Evolutionary conservation across 2,888 invertebrate genomes (phyloP), one percentile per base, ranked within the genome.

Genomic region (Plutella xylostella): DNA sequence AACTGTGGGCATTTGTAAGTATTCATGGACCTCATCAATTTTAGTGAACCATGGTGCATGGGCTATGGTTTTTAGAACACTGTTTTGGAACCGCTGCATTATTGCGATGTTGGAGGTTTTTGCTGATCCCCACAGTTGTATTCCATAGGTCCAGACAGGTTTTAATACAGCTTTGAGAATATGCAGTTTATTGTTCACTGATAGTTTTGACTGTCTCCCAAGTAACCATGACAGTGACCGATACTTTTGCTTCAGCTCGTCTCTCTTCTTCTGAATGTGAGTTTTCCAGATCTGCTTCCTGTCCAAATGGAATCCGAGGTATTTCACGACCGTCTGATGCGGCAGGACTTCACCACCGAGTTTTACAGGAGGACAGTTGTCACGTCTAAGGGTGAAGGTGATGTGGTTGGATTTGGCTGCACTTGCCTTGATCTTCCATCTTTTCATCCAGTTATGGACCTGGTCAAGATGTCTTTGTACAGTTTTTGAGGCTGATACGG

Each of bases 341-440:
- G 49, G 43, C 3, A 47, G 14, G 6, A n/a, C 4, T 1, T 17
- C 15, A 18, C 33, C 17, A 14, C 33, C 35, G 1, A 49, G 45
- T 21, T 25, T 42, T 1, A 49, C 48, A 6, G 42, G 42, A 1
- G 47, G 43, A 14, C 46, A 49, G 19, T 34, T 40, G 4, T 22
- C 42, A 21, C 22, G 43, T 15, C 45, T 42, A 2, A 51, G 25
- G 7, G 46, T 45, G 14, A 45, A 48, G 1, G 48, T 50, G 2
- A 52, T 38, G 2, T 52, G 48, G n/a, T 20, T 31, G 1, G 48
- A 52, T 42, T 52, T 50, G 1, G 34, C 3, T 6, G 42, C 39
- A 18, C 48, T 48, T 0, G 42, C 45, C 33, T 14, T 42, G 12
- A 52, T 54, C 21, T 47, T 18, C 52, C 48, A 52, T 12, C 45